Evolutionary conservation across 2,797 vertebrate genomes (phyloP).

Genomic region (Paramormyrops hopkinsi): DNA sequence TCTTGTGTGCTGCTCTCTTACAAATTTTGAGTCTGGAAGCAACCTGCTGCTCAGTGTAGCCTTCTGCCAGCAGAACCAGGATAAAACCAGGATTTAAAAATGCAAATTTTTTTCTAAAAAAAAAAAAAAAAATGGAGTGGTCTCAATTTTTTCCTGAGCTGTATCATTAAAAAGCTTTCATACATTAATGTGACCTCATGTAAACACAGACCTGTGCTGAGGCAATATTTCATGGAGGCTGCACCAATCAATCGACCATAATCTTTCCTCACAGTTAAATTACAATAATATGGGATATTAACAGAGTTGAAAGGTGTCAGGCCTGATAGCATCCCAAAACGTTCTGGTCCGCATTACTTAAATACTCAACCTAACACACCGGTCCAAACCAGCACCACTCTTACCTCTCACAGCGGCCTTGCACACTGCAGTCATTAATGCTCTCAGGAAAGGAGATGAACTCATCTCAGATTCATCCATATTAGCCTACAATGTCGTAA

Average conservation of each 20-base stretch:
- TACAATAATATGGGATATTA: not conserved
- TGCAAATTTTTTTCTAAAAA: not conserved
- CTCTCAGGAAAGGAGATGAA: conserved; percentile 92
- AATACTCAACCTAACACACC: not conserved
- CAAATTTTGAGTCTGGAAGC: not conserved
- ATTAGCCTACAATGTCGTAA: conserved; percentile 70
- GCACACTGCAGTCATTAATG: conserved; percentile 97
- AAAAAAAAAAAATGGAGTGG: not conserved
- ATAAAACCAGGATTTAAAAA: not conserved
- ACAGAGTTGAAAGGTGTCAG: not conserved
- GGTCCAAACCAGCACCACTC: conserved; percentile 12
- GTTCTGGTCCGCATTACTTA: not conserved
- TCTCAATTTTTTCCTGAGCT: not conserved
- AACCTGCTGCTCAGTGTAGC: not conserved
- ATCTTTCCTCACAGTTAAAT: not conserved
- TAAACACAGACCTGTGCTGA: not conserved
- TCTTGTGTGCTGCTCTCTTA: not conserved
- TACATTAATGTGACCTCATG: not conserved
- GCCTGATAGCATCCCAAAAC: not conserved
- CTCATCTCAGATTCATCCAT: conserved; percentile 91
- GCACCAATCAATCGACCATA: not conserved
- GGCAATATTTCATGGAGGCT: not conserved
- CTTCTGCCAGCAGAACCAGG: not conserved
- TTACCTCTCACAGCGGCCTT: conserved; percentile 97
- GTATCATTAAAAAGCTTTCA: not conserved